phyloP scores from a whole-genome alignment of 2,888 invertebrate genomes.

The Cerastoderma edule region DNA sequence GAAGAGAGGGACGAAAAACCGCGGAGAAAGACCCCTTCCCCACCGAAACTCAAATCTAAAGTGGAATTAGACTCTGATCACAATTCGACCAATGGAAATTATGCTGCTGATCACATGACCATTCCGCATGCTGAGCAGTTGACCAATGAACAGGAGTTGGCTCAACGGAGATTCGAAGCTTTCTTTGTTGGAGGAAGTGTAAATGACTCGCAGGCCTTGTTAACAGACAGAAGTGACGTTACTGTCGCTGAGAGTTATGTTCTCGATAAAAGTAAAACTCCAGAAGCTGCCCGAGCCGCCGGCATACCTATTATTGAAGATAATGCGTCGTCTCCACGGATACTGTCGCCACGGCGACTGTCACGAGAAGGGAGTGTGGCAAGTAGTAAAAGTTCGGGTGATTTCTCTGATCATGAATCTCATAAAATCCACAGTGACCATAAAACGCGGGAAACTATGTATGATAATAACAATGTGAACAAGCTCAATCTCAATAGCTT shows the following conservation, averaged over 20 bases:
- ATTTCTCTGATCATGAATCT: constrained; percentile 81
- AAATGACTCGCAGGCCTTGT: constrained; percentile 36
- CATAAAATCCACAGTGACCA: constrained; percentile 81
- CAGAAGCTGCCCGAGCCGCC: constrained; percentile 76
- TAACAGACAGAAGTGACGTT: constrained; percentile 45
- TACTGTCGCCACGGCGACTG: constrained; percentile 42
- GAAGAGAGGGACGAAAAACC: constrained; percentile 87
- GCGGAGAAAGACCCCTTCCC: constrained; percentile 59
- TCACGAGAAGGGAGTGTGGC: constrained; percentile 77
- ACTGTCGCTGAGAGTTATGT: constrained; percentile 73
- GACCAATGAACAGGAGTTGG: neutral
- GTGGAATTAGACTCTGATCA: constrained; percentile 43
- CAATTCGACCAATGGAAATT: too few species aligned
- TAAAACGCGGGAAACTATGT: constrained; percentile 70
- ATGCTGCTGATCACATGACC: too few species aligned
- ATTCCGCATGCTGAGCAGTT: too few species aligned
- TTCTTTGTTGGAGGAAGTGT: constrained; percentile 57
- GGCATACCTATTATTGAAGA: constrained; percentile 79
- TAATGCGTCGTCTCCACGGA: constrained; percentile 19
- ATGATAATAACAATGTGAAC: constrained; percentile 22
- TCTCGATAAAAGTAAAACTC: constrained; percentile 68
- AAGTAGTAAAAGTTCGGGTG: constrained; percentile 78
- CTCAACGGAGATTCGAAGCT: constrained; percentile 52
- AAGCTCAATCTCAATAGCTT: constrained; percentile 13
- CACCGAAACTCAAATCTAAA: constrained; percentile 61